These are phyloP conservation scores for Aricia agestis DNA, from an alignment of 1,140 invertebrate species.

Conservation along the genomic window DNA sequence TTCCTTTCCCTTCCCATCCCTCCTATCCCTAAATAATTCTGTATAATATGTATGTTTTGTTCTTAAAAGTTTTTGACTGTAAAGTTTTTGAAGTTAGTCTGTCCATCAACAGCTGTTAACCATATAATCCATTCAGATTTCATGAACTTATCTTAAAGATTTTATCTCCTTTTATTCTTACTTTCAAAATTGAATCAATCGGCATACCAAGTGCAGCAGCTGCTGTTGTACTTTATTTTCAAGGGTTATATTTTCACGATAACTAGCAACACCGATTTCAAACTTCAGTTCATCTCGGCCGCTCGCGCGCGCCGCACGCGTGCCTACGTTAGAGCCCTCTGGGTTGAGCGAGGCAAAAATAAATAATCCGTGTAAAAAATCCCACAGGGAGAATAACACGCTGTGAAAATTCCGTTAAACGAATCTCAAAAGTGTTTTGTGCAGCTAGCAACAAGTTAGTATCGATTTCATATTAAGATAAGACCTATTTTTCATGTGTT, in stretches of 20 bases:
- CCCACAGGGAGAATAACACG: conserved; percentile 41
- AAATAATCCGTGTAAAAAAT: conserved; percentile 35
- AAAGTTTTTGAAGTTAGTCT: too few species aligned
- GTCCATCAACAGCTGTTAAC: too few species aligned
- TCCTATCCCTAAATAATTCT: too few species aligned
- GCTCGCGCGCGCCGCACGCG: conserved; percentile 27
- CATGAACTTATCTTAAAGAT: too few species aligned
- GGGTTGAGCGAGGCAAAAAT: conserved; percentile 35
- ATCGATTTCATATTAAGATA: conserved; percentile 27
- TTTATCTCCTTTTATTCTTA: too few species aligned
- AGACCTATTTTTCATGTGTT: neutral
- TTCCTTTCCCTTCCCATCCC: too few species aligned
- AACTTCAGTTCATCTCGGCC: conserved; percentile 30
- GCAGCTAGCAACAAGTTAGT: conserved; percentile 21
- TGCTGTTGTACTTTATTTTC: neutral
- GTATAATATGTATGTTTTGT: too few species aligned
- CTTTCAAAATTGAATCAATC: too few species aligned
- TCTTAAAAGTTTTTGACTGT: too few species aligned
- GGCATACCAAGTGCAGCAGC: too few species aligned
- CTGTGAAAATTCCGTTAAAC: conserved; percentile 8
- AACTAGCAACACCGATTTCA: neutral
- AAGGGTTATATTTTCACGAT: neutral
- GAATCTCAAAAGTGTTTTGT: neutral
- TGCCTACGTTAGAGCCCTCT: conserved; percentile 38
- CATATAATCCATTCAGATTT: too few species aligned